phyloP scores from a whole-genome alignment of 2,797 vertebrate species.

The Pipistrellus pygmaeus region DNA sequence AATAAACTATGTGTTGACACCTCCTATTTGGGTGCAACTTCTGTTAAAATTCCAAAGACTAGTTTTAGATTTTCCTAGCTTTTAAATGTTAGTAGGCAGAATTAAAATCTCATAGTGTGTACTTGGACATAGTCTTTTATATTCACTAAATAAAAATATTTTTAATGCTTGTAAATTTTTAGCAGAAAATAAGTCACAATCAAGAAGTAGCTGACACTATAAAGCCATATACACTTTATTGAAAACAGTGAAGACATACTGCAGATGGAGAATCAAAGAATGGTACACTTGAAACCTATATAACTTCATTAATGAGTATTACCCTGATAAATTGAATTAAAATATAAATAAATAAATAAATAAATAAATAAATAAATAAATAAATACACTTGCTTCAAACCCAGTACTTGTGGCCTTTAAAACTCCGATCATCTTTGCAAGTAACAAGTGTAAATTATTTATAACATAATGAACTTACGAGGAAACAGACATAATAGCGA shows the following conservation, averaged over 20 bases:
- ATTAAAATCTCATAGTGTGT: neutral
- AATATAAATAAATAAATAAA: neutral
- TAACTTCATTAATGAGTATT: neutral
- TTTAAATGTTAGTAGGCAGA: constrained; percentile 40
- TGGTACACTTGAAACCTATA: neutral
- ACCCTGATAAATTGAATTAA: neutral
- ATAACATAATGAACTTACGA: constrained; percentile 65
- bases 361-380: no score
- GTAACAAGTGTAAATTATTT: constrained; percentile 47
- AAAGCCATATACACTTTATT: neutral
- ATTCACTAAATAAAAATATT: constrained; percentile 2
- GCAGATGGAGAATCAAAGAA: neutral
- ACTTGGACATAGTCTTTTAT: neutral
- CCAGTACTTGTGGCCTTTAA: constrained; percentile 21
- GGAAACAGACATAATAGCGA: constrained; percentile 55
- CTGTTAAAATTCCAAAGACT: constrained; percentile 22
- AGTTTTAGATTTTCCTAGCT: neutral
- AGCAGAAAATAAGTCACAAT: neutral
- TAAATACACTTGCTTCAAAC: constrained; percentile 44
- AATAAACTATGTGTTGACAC: neutral
- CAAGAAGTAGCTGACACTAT: neutral
- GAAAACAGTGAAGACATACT: neutral
- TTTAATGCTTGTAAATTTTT: neutral
- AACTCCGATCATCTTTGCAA: constrained; percentile 36
- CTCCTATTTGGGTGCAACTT: neutral